Conservation (phyloP, 1,140 invertebrate genomes). For the Ceratosolen solmsi region DNA sequence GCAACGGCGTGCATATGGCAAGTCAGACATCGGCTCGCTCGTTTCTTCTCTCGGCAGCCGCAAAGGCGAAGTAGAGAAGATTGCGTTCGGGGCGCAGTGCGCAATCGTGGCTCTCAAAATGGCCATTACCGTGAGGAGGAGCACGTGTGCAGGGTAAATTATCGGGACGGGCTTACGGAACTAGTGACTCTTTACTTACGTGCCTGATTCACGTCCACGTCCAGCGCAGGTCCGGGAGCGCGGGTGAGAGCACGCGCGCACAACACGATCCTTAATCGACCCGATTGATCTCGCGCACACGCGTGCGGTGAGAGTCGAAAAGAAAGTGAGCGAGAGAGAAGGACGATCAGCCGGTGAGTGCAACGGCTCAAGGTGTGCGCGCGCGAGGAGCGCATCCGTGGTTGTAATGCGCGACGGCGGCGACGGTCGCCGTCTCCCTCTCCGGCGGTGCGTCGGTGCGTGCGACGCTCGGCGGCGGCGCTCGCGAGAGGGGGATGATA, state of each 20-base stretch:
- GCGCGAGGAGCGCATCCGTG: constrained; percentile 40
- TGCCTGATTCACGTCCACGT: not conserved
- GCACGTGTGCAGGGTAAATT: not conserved
- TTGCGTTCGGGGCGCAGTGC: not conserved
- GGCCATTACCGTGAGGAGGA: not conserved
- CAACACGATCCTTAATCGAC: too few relatives aligned
- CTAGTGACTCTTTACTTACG: too few relatives aligned
- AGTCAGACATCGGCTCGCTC: too few relatives aligned
- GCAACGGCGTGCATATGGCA: not conserved
- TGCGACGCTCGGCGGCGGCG: not conserved
- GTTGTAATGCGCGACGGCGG: constrained; percentile 11
- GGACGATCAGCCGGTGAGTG: not conserved
- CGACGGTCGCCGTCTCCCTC: not conserved
- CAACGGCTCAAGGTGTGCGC: constrained; percentile 34
- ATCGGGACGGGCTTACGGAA: not conserved
- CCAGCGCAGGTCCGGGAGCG: not conserved
- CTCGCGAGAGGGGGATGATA: constrained; percentile 37
- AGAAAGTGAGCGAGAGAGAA: not conserved
- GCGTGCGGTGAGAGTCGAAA: not conserved
- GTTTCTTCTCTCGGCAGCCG: too few relatives aligned
- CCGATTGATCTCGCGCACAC: not conserved
- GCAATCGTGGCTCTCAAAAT: not conserved
- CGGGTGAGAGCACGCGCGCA: not conserved
- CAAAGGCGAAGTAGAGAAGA: too few relatives aligned
- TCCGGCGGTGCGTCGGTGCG: not conserved